Percentiles rank a stretch among this genome's conserved stretches.
phyloP scores from a whole-genome alignment of 2,888 invertebrate genomes.

The Limnephilus rhombicus region DNA sequence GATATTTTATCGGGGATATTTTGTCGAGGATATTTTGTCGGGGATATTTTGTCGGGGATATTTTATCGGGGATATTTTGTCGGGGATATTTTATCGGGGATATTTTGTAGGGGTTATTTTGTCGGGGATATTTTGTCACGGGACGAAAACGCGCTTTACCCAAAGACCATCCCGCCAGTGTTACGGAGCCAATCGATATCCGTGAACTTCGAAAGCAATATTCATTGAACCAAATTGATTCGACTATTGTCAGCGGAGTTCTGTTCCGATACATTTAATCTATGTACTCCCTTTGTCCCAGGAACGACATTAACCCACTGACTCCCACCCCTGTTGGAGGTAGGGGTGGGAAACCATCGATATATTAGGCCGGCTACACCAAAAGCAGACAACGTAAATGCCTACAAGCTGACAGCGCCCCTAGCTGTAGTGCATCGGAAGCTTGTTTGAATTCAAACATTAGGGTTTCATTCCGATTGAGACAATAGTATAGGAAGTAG shows the following conservation, averaged over 20 bases:
- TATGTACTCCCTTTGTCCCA: not conserved
- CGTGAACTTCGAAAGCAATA: not conserved
- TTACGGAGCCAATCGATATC: not conserved
- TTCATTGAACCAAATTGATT: constrained; percentile 7
- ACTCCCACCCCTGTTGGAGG: not conserved
- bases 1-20: too few species aligned
- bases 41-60: too few species aligned
- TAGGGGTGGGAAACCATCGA: not conserved
- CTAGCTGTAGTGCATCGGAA: not conserved
- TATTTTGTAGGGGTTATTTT: too few species aligned
- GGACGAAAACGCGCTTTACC: too few species aligned
- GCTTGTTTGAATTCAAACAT: not conserved
- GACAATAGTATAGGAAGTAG: not conserved
- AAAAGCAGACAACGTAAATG: not conserved
- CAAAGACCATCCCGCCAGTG: not conserved
- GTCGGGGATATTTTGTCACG: too few species aligned
- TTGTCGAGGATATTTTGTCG: too few species aligned
- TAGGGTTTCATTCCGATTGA: not conserved
- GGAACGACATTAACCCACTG: not conserved
- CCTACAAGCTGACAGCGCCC: not conserved
- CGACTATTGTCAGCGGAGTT: constrained; percentile 16
- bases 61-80: too few species aligned
- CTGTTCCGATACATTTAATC: constrained; percentile 9
- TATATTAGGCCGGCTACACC: not conserved
- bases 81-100: too few species aligned